These are phyloP conservation scores for Coptodon rendalli DNA, from an alignment of 2,113 vertebrate genomes.

Conservation along the genomic window DNA sequence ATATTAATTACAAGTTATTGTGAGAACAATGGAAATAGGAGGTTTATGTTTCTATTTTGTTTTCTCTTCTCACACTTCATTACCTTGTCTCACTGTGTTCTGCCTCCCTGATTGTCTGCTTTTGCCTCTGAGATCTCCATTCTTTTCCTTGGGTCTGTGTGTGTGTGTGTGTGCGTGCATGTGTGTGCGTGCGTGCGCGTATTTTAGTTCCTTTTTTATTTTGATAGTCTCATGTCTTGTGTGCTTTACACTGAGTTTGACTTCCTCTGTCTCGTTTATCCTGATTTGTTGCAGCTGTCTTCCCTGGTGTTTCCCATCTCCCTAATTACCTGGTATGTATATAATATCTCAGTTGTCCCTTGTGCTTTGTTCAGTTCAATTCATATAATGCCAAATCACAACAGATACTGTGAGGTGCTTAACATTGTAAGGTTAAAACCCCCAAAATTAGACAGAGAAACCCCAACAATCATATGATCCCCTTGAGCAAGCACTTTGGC, in stretches of 20 bases:
- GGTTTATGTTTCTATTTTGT: background rate
- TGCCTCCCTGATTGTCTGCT: background rate
- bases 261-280: fast-evolving
- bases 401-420: fast-evolving
- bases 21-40: background rate
- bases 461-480: background rate
- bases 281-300: background rate
- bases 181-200: fast-evolving
- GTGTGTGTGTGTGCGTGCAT: background rate
- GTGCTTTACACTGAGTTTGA: background rate
- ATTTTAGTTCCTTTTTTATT: background rate
- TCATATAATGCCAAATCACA: background rate
- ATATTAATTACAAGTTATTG: constrained; percentile 26
- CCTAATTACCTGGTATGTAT: background rate
- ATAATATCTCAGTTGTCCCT: background rate
- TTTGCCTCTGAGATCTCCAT: background rate
- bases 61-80: background rate
- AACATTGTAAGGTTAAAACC: background rate
- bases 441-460: too few species aligned
- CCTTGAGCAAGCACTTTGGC: background rate
- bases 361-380: background rate
- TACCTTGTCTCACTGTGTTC: background rate
- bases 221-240: background rate
- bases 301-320: background rate
- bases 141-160: background rate